Conservation (phyloP, 2,797 vertebrate species). For the Danio jaintianensis region DNA sequence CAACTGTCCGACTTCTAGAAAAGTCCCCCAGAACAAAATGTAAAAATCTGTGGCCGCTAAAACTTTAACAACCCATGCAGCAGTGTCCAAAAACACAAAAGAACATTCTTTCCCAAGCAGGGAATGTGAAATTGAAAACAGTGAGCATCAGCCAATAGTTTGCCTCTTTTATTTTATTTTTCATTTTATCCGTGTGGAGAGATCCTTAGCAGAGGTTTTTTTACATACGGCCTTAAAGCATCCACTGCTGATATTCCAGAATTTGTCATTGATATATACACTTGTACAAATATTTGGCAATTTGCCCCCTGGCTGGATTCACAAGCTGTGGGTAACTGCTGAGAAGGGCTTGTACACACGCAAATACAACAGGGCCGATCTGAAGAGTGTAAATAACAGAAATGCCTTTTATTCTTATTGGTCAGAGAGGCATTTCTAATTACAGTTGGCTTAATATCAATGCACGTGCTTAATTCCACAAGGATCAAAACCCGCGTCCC, state of each 20-base stretch:
- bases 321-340: constrained; percentile 16
- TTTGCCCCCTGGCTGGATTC: constrained; percentile 22
- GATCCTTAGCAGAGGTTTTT: constrained; percentile 33
- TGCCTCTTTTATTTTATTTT: neutral
- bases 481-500: constrained; percentile 1
- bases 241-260: constrained; percentile 21
- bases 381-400: constrained; percentile 49
- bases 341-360: constrained; percentile 21
- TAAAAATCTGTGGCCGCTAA: constrained; percentile 24
- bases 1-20: neutral
- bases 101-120: constrained; percentile 57
- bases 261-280: constrained; percentile 42
- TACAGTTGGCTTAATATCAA: constrained; percentile 41
- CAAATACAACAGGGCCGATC: constrained; percentile 17
- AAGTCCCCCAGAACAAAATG: constrained; percentile 37
- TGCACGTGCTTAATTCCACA: constrained; percentile 26
- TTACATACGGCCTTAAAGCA: constrained; percentile 27
- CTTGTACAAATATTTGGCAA: constrained; percentile 39
- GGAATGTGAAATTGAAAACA: constrained; percentile 59
- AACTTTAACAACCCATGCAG: constrained; percentile 42
- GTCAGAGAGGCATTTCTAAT: constrained; percentile 25
- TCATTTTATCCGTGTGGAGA: constrained; percentile 5
- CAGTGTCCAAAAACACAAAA: constrained; percentile 47
- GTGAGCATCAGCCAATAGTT: constrained; percentile 28
- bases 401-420: constrained; percentile 45